Evolutionary conservation across 1,140 invertebrate species (phyloP), one percentile per base, ranked within the genome.

Genomic region (Pseudomyrmex flavicornis): DNA sequence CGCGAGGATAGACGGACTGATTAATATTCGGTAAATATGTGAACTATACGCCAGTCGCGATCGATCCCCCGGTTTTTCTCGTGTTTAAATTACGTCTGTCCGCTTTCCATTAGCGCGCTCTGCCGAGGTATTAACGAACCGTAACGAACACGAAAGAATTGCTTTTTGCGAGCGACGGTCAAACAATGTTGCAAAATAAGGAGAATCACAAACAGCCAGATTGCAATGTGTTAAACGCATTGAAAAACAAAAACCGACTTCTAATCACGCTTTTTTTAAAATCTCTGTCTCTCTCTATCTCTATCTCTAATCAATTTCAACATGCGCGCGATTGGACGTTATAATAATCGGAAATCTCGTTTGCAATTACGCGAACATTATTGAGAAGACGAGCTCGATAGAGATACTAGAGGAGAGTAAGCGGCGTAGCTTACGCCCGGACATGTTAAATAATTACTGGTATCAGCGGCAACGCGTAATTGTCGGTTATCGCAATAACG

Each of bases 11-110:
- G n/a, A 2, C 10, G 13, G 13, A 63, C 26, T 65, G 61, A 72
- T 89, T 73, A 87, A 87, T 75, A 87, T 88, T 87, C 85, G 48
- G 5, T 46, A 68, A 74, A 73, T 72, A 54, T 46, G 74, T 26
- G 75, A 75, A 69, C 70, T 56, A 79, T 70, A 65, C 52, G 70
- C 56, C 20, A 50, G 70, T 56, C 79, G 73, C 50, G 50, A 74
- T 77, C 61, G 46, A 59, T 52, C 50, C 66, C 59, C 86, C 35
- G 35, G 35, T 84, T 63, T 68, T 69, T 77, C 87, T 73, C 85
- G 54, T 35, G 72, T 87, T 77, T 52, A 79, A 87, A 87, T 87
- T 73, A 62, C 59, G 26, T 48, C 52, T 70, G 61, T 85, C 50
- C 63, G 56, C 44, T 72, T 63, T 59, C 80, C 85, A 73, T 87